Conservation (phyloP, 2,888 invertebrate species). For the Ptilodon capucinus region DNA sequence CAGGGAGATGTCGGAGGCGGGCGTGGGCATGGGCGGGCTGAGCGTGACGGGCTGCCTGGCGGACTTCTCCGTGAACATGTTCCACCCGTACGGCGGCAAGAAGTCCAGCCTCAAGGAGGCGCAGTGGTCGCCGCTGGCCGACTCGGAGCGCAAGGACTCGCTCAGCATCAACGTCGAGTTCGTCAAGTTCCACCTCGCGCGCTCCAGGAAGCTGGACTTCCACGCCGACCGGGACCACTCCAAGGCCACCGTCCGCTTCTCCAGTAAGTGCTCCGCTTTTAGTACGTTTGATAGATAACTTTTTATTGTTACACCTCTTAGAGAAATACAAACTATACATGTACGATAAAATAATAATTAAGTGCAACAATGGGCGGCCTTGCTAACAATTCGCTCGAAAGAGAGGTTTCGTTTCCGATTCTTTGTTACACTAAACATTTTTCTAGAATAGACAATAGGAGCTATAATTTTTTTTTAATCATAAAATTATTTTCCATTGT, state of each 20-base stretch:
- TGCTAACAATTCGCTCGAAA: too few species aligned
- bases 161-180: conserved; percentile 98
- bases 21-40: conserved; percentile 90
- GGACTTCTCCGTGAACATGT: conserved; percentile 98
- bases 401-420: too few species aligned
- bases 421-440: too few species aligned
- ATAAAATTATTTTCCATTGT: too few species aligned
- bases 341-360: too few species aligned
- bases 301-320: too few species aligned
- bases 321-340: too few species aligned
- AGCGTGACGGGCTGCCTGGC: conserved; percentile 98
- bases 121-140: conserved; percentile 93
- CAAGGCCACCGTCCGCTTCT: conserved; percentile 95
- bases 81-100: conserved; percentile 98
- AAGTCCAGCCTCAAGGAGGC: conserved; percentile 88
- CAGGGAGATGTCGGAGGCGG: conserved; percentile 83
- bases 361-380: too few species aligned
- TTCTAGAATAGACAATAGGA: too few species aligned
- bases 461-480: too few species aligned
- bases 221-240: conserved; percentile 87
- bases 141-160: conserved; percentile 96
- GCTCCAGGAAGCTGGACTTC: conserved; percentile 94
- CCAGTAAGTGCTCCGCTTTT: conserved; percentile 84
- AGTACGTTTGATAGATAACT: too few species aligned
- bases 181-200: conserved; percentile 96